Evolutionary conservation across 1,140 invertebrate genomes (phyloP), one percentile per base, ranked within the genome.

Genomic region (Amyelois transitella): DNA sequence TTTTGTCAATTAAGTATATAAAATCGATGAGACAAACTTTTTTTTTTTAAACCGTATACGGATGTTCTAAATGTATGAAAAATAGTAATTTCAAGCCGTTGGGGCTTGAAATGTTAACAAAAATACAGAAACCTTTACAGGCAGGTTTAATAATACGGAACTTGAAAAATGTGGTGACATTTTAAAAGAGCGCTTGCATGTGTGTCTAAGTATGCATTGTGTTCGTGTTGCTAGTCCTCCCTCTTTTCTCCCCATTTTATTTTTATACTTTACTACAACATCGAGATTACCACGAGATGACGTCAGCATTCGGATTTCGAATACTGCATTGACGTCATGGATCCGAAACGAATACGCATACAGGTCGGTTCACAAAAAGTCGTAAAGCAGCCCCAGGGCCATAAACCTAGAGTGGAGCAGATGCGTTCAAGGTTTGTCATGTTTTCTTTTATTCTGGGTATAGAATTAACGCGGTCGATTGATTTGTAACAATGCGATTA

Each of bases 371-470:
- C 45, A n/a, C 45, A 19, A 21, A 21, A n/a, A 52, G 24, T 45
- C 14, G 43, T 20, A 49, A 57, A 55, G 12, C 24, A 24, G 28
- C 47, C 51, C 32, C 32, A 38, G 32, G 32, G 17, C 47, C 38
- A 48, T 60, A 44, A 45, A 57, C 56, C 22, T 6, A 14, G 24
- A 20, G 32, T 10, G 18, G 24, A 20, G 18, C 45, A 48, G 45
- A 48, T 48, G 45, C 12, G 45, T 21, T 20, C 19, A 48, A 19
- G 32, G 32, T 38, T 8, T 4, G 8, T 38, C 32, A 38, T 38
- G 17, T 38, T 8, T 38, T 14, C 17, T 38, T 38, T 1, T 38
- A 14, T 38, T 38, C n/a, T 38, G 6, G n/a, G 12, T 14, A 38
- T 14, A 38, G 12, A 38, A 38, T 14, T 38, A 3, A 38, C 12